Conservation (phyloP, 2,797 vertebrate species). For the Coreius guichenoti region DNA sequence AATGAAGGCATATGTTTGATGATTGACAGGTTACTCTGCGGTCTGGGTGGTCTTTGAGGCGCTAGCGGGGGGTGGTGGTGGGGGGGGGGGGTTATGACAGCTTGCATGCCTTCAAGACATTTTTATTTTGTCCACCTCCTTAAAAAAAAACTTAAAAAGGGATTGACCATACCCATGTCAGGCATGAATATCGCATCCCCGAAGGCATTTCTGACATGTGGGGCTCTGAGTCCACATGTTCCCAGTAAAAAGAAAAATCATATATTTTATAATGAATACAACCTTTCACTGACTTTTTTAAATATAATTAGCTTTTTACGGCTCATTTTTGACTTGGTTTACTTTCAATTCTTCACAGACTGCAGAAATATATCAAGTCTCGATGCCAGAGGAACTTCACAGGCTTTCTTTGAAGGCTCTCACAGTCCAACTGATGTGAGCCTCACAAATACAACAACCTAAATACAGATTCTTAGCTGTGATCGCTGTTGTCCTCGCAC, state of each 20-base stretch:
- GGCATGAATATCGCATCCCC: conserved; percentile 60
- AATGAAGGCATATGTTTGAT: conserved; percentile 55
- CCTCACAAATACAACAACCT: conserved; percentile 71
- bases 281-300: conserved; percentile 45
- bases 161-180: conserved; percentile 58
- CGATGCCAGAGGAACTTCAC: conserved; percentile 64
- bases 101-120: conserved; percentile 63
- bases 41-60: conserved; percentile 74
- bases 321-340: conserved; percentile 60
- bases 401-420: conserved; percentile 68
- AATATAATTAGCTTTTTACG: conserved; percentile 49
- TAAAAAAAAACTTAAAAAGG: conserved; percentile 58
- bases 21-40: conserved; percentile 72
- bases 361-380: conserved; percentile 31
- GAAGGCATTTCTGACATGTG: conserved; percentile 59
- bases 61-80: not conserved
- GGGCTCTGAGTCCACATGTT: conserved; percentile 50
- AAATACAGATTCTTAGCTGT: conserved; percentile 64
- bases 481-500: conserved; percentile 24
- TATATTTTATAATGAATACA: conserved; percentile 57
- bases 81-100: conserved; percentile 57
- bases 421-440: conserved; percentile 58
- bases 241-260: conserved; percentile 60
- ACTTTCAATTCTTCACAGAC: conserved; percentile 54
- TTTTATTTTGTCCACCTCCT: conserved; percentile 63